These are phyloP conservation scores for Butorides virescens DNA, from an alignment of 2,113 vertebrate species.

Conservation along the genomic window DNA sequence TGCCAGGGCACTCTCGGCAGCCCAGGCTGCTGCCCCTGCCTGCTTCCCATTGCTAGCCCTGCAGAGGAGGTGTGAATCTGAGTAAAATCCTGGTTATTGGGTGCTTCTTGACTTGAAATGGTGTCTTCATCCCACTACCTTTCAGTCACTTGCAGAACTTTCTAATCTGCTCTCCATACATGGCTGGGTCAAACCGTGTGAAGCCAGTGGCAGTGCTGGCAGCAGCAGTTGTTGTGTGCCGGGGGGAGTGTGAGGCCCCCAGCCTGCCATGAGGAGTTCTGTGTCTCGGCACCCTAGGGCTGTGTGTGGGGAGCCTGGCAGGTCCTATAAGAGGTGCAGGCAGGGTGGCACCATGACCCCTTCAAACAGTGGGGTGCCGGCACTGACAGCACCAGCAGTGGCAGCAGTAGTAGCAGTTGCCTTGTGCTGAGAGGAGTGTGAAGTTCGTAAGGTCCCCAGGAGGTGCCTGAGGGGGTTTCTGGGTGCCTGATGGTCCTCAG, in stretches of 20 bases:
- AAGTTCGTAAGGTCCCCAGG: background rate
- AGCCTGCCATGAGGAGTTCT: no score
- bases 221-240: background rate
- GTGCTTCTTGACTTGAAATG: background rate
- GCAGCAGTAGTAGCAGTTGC: background rate
- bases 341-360: fast-evolving
- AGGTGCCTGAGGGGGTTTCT: fast-evolving
- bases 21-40: background rate
- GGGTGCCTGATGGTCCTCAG: fast-evolving
- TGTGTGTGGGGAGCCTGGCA: background rate
- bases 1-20: no score
- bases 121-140: background rate
- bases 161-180: background rate
- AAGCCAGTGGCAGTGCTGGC: background rate
- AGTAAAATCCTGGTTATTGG: background rate
- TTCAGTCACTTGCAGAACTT: background rate
- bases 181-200: fast-evolving
- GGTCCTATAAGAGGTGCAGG: fast-evolving
- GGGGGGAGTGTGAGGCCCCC: fast-evolving
- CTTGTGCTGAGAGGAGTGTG: fast-evolving
- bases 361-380: no score
- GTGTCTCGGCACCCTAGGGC: background rate
- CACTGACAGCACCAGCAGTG: background rate
- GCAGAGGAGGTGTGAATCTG: background rate
- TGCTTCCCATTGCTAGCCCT: fast-evolving